Evolutionary conservation across 2,888 invertebrate genomes (phyloP), one percentile per base, ranked within the genome.

Genomic region (Buathra laborator): DNA sequence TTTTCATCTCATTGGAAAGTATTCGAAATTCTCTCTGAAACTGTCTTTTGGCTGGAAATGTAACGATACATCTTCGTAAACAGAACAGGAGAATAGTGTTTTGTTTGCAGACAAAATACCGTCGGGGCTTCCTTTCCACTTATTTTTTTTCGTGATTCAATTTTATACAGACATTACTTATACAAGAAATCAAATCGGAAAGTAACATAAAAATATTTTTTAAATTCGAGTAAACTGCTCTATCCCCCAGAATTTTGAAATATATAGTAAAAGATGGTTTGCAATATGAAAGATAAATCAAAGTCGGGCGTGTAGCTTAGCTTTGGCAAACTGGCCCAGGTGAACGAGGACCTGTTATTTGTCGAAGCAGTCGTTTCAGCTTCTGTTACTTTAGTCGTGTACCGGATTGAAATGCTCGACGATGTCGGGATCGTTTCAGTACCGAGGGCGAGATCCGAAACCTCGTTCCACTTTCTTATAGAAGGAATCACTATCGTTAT

Each of bases 401-500:
- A 7, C 3, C 48, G 12, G 3, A n/a, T 10, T 48, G 12, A 48
- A 48, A 48, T 48, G n/a, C 12, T 48, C 48, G 1, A 48, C n/a
- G 48, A n/a, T 48, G 48, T 48, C 48, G 48, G 48, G 4, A 48
- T 48, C 48, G 48, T 48, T 48, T 1, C 3, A 4, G 4, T n/a
- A 48, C 12, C 48, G 12, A 48, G 12, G 48, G 48, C 48, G 48
- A 48, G 3, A 48, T 48, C 48, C 48, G n/a, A 48, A 48, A 12
- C n/a, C n/a, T 7, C 43, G 5, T 29, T 37, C 43, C 37, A 10
- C 56, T 43, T 19, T 16, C 9, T 43, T 56, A n/a, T 43, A 24
- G 46, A 59, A 44, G 59, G 44, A 59, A 46, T 53, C 66, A 37
- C 48, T 67, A 43, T 66, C 66, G 53, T 53, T 66, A 66, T 66